Evolutionary conservation across 2,888 invertebrate genomes (phyloP), one percentile per base, ranked within the genome.

Genomic region (Cantharis flavilabris): DNA sequence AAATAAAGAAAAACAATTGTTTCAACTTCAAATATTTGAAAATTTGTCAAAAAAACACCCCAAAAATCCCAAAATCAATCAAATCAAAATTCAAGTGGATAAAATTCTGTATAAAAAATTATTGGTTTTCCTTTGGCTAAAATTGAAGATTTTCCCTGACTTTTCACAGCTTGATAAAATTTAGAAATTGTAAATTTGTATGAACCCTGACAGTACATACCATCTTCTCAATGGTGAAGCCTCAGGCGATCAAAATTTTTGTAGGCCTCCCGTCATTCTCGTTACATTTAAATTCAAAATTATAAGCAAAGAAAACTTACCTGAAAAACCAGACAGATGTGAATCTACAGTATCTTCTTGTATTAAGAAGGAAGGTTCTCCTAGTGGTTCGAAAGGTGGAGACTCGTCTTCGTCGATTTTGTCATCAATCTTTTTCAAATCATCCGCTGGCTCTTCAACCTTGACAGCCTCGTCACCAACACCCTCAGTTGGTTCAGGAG

Each of bases 401-500:
- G 93, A 92, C 75, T 92, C 92, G 82, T 92, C 92, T 83, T 91
- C 92, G 72, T 92, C 92, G 81, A 88, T 89, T 81, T 91, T 91
- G 62, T 90, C 90, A 70, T 90, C 89, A 0, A 87, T 84, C 78
- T 87, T 88, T 14, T 84, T 83, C 10, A 88, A 88, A 76, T 86
- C 86, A 64, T 82, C 81, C 62, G 76, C 83, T 64, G 81, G 83
- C 49, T 84, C 82, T n/a, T 49, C 49, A 49, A 49, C 49, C 7
- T 49, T 49, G 9, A 80, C 76, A 65, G 80, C 82, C 70, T 83
- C 84, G 18, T 79, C 86, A 76, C 91, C 92, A 83, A 92, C 92
- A 69, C 28, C 13, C 75, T 93, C 93, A 2, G n/a, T 5, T 0
- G 95, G 95, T 77, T 94, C 95, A 0, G 95, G 95, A 79, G 95